These are phyloP conservation scores for Agrotis clavis DNA, from an alignment of 2,888 invertebrate species.

Conservation along the genomic window DNA sequence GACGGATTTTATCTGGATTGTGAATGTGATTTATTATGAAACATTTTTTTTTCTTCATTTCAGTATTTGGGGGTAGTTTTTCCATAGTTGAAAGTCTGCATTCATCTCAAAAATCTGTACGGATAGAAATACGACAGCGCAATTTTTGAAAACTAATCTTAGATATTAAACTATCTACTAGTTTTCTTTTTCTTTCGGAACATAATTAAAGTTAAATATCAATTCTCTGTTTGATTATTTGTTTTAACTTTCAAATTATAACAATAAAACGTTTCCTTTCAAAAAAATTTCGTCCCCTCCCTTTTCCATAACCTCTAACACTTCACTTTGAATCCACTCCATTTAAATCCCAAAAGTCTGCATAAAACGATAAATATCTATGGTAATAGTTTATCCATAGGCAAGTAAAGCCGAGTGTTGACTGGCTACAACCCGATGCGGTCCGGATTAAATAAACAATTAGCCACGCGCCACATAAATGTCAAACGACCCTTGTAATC, in stretches of 20 bases:
- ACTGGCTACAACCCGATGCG: conserved; percentile 55
- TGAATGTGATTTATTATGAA: too few relatives aligned
- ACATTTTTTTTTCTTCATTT: too few relatives aligned
- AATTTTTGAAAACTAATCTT: too few relatives aligned
- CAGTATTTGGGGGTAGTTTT: too few relatives aligned
- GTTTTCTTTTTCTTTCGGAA: too few relatives aligned
- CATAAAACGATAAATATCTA: conserved; percentile 47
- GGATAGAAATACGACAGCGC: too few relatives aligned
- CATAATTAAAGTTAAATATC: too few relatives aligned
- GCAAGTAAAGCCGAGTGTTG: conserved; percentile 57
- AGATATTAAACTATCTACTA: too few relatives aligned
- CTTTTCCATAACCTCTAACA: background rate
- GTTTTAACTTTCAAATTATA: too few relatives aligned
- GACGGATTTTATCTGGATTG: background rate
- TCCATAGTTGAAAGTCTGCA: too few relatives aligned
- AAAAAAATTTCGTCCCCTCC: background rate
- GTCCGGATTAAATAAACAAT: conserved; percentile 74
- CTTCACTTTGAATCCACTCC: background rate
- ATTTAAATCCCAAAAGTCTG: conserved; percentile 31
- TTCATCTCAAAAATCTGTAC: too few relatives aligned
- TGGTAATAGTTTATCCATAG: conserved; percentile 39
- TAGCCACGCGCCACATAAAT: conserved; percentile 73
- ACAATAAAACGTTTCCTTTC: background rate
- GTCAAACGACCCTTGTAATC: conserved; percentile 79
- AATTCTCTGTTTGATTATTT: too few relatives aligned